Conservation (phyloP, 2,888 invertebrate genomes). For the Dione vanillae region DNA sequence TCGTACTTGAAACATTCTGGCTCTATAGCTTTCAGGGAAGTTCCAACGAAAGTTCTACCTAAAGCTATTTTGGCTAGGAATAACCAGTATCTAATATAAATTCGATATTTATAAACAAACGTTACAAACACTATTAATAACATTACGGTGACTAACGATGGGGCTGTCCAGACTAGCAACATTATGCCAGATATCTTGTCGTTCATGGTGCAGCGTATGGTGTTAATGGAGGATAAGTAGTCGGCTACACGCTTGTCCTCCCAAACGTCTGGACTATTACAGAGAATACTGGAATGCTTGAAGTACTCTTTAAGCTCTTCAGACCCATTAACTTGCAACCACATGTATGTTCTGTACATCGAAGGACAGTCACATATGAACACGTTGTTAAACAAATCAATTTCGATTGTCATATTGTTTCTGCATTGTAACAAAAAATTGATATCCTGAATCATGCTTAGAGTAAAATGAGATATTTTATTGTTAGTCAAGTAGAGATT, state of each 20-base stretch:
- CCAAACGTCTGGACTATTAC: conserved; percentile 77
- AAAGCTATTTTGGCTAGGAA: conserved; percentile 82
- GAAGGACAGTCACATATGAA: conserved; percentile 82
- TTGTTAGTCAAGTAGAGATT: conserved; percentile 77
- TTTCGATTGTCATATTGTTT: conserved; percentile 56
- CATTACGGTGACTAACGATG: conserved; percentile 66
- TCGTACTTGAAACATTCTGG: conserved; percentile 79
- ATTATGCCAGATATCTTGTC: conserved; percentile 69
- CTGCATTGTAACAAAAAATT: conserved; percentile 67
- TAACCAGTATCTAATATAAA: conserved; percentile 82
- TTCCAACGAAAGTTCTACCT: conserved; percentile 68
- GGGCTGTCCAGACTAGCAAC: conserved; percentile 73
- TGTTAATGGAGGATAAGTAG: conserved; percentile 70
- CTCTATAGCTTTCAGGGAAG: conserved; percentile 50
- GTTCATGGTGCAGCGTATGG: conserved; percentile 69
- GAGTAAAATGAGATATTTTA: conserved; percentile 81
- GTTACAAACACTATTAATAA: conserved; percentile 59
- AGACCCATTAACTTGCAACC: conserved; percentile 72
- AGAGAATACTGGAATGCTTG: conserved; percentile 65
- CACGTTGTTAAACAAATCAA: conserved; percentile 81
- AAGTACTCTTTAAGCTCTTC: conserved; percentile 64
- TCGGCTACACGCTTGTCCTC: conserved; percentile 71
- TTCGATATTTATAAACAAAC: conserved; percentile 71
- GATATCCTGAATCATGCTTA: conserved; percentile 85
- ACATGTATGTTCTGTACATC: conserved; percentile 72